Base-by-base conservation (phyloP, 2,888 invertebrate species). In the Acleris cristana region DNA sequence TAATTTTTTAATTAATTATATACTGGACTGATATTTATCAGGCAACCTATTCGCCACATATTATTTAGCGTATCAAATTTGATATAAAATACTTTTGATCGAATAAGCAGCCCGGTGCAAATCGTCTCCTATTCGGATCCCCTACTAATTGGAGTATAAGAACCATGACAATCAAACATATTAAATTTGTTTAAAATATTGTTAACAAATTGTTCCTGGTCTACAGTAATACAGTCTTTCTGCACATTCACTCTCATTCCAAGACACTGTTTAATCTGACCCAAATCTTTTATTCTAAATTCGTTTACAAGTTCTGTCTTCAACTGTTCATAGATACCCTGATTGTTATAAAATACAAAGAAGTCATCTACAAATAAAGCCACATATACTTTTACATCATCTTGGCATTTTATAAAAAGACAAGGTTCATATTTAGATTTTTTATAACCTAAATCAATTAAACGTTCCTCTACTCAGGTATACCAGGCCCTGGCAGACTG, bases 351-450 rank as follows among this genome's bases (percentile, higher is more conserved):
- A 69, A 69, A 71, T 10, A 67, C 53, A 2, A 74, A 69, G n/a
- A n/a, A n/a, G n/a, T n/a, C n/a, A n/a, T n/a, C n/a, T n/a, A n/a
- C n/a, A n/a, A n/a, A n/a, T n/a, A n/a, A n/a, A n/a, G n/a, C n/a
- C n/a, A n/a, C n/a, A 63, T 72, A 45, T 2, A 60, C 67, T 69
- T 73, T 77, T 7, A 23, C 7, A 59, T 70, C 56, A 14, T 44
- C 57, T 51, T 45, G 14, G 14, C 30, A 34, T 59, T 77, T 76
- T 51, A 58, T 62, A 72, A 69, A 78, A 12, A 79, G 65, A 71
- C 78, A 79, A 12, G 74, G 76, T 61, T 78, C 77, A 57, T 56
- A 66, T 52, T 71, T 57, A 26, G 71, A 72, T n/a, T 65, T 75
- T 10, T 40, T 51, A 70, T 64, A 78, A 14, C 67, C 72, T 21